Evolutionary conservation across 2,113 vertebrate species (phyloP), one percentile per base, ranked within the genome.

Genomic region (Podocnemis expansa): DNA sequence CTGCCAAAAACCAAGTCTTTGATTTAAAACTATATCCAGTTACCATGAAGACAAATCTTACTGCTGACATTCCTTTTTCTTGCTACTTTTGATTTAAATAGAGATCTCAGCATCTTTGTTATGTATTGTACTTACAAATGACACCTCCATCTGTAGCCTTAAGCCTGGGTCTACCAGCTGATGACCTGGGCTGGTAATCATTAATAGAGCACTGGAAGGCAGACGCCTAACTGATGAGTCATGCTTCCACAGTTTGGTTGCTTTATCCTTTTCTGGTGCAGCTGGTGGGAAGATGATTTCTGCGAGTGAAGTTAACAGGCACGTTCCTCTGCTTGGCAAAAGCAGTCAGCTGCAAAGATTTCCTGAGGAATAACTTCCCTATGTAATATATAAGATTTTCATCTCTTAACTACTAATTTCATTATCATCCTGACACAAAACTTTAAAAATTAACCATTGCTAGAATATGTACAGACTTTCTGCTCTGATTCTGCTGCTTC

Each of bases 331-430:
- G 84, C 87, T 90, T 80, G 84, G 82, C 87, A 89, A 80, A 85
- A 96, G 94, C 88, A 96, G 93, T 56, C 86, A 90, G 93, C 91
- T 78, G 52, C 87, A 96, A 96, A 91, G 94, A 97, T 96, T 96
- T 97, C 95, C 95, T 96, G 93, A 93, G 84, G 78, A 94, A 82
- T 14, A 41, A 90, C 73, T 95, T 91, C 88, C 91, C 82, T 87
- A 93, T 21, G 41, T 10, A 89, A 54, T 6, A 31, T 80, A 31
- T n/a, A 78, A 93, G n/a, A 81, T 94, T 89, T 89, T 95, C 93
- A 80, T 80, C 91, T 93, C 70, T 67, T 3, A 89, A 52, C 10
- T n/a, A 11, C 9, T 70, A 17, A 67, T 21, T 67, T 67, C 34
- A 38, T 38, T 70, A 70, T 70, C n/a, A 70, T 83, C 49, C 84